phyloP scores from a whole-genome alignment of 2,888 invertebrate genomes.

The Scaptomyza polygonia region DNA sequence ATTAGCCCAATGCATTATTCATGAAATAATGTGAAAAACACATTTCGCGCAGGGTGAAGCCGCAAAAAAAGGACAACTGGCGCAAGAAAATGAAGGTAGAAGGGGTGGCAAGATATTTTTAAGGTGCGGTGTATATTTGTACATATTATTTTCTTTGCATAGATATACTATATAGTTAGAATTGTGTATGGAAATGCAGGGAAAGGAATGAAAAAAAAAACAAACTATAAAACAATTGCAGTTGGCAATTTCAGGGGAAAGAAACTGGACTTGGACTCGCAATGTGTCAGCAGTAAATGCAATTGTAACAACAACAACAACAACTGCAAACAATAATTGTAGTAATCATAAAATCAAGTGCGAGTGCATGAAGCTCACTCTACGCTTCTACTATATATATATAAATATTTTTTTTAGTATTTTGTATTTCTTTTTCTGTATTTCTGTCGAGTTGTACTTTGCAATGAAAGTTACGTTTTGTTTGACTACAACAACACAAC shows the following conservation, averaged over 20 bases:
- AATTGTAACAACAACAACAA: conserved; percentile 22
- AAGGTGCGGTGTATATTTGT: conserved; percentile 14
- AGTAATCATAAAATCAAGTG: conserved; percentile 79
- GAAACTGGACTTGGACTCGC: conserved; percentile 41
- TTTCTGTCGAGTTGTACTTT: conserved; percentile 20
- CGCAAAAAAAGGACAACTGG: conserved; percentile 54
- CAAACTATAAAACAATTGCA: conserved; percentile 62
- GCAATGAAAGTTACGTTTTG: conserved; percentile 65
- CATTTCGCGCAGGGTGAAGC: conserved; percentile 67
- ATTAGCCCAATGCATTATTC: conserved; percentile 83
- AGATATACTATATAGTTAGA: conserved; percentile 15
- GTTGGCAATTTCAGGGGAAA: conserved; percentile 48
- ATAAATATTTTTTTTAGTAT: neutral
- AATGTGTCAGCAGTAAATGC: conserved; percentile 49
- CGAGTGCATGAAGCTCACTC: conserved; percentile 66
- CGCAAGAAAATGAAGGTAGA: no score
- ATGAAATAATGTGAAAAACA: conserved; percentile 82
- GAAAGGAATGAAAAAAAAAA: conserved; percentile 34
- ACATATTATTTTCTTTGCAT: conserved; percentile 18
- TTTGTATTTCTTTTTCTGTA: conserved; percentile 10
- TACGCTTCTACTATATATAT: conserved; percentile 10
- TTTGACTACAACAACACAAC: conserved; percentile 56
- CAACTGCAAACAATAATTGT: conserved; percentile 61
- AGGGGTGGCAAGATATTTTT: conserved; percentile 8
- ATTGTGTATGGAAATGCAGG: conserved; percentile 60